Evolutionary conservation across 64 coral and sea anemone genomes (phyloP).

Genomic region (Porites lutea): DNA sequence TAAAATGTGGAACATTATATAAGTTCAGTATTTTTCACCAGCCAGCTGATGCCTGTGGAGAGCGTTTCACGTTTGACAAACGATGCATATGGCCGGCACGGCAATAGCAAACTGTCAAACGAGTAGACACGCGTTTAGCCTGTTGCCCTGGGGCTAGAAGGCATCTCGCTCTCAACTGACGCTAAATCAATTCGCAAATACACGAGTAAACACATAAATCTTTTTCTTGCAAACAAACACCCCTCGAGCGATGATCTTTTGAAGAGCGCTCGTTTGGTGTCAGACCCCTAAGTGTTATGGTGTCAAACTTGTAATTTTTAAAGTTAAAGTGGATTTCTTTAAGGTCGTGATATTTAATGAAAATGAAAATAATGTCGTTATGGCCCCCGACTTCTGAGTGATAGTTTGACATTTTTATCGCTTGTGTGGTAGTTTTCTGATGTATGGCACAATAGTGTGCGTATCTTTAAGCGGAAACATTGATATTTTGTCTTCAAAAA

Average conservation of each 20-base stretch:
- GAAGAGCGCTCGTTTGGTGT: neutral
- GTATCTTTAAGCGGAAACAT: neutral
- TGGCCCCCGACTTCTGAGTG: neutral
- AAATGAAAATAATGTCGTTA: neutral
- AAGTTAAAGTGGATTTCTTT: neutral
- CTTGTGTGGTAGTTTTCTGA: neutral
- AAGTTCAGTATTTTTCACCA: neutral
- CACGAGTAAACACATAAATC: neutral
- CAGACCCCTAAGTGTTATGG: neutral
- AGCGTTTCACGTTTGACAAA: neutral
- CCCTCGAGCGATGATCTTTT: neutral
- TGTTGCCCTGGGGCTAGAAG: constrained; percentile 33
- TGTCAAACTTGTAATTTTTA: constrained; percentile 1
- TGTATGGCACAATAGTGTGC: neutral
- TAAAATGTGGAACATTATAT: neutral
- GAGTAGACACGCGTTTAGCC: neutral
- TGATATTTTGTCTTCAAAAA: constrained; percentile 3
- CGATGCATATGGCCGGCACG: neutral
- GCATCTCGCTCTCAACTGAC: constrained; percentile 7
- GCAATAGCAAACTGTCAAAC: neutral
- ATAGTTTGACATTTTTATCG: constrained; percentile 37
- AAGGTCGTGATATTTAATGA: neutral
- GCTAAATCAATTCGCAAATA: constrained; percentile 26
- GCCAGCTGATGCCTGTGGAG: neutral
- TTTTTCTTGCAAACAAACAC: neutral